phyloP scores from a whole-genome alignment of 2,797 vertebrate species.

The Ptychobarbus kaznakovi region DNA sequence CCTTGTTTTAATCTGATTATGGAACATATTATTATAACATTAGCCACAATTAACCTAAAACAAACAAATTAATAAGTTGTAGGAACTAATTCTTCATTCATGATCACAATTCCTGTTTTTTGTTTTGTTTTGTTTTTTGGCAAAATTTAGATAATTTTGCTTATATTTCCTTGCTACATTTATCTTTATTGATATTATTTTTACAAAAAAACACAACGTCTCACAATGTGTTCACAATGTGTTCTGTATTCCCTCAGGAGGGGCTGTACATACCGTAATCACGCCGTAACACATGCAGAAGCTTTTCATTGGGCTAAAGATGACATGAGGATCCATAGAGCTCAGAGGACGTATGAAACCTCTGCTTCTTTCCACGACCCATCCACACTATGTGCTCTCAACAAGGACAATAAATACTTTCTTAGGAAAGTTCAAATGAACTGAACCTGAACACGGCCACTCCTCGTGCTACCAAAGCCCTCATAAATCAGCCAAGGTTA shows the following conservation, averaged over 20 bases:
- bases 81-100: background rate
- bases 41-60: background rate
- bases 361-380: slow-evolving; percentile 39
- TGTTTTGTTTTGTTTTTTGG: no score
- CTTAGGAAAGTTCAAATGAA: background rate
- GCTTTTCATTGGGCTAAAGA: slow-evolving; percentile 85
- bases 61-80: background rate
- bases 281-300: slow-evolving; percentile 86
- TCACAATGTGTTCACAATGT: background rate
- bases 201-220: background rate
- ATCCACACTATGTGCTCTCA: slow-evolving; percentile 47
- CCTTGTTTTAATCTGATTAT: background rate
- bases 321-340: slow-evolving; percentile 76
- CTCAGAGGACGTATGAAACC: slow-evolving; percentile 46
- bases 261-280: slow-evolving; percentile 81
- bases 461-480: background rate
- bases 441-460: background rate
- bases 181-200: background rate
- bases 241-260: background rate
- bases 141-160: background rate
- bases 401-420: background rate
- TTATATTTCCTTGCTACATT: background rate
- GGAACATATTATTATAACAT: background rate
- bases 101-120: no score
- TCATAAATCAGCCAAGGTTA: slow-evolving; percentile 4